These are phyloP conservation scores for Mactromeris polynyma DNA, from an alignment of 2,888 invertebrate genomes.

Conservation along the genomic window DNA sequence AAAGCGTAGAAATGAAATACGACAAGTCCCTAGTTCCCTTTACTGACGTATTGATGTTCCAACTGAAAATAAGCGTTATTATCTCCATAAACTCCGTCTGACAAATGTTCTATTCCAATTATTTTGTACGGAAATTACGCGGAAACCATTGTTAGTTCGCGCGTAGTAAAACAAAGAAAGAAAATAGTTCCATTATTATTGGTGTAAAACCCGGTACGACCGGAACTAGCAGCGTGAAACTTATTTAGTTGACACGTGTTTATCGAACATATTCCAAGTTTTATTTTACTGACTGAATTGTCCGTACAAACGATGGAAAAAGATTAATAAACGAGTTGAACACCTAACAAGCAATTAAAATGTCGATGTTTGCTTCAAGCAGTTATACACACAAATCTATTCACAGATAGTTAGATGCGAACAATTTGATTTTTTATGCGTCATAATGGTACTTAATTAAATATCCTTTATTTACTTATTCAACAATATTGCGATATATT, in stretches of 20 bases:
- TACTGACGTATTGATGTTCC: constrained; percentile 23
- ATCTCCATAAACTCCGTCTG: constrained; percentile 62
- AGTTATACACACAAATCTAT: neutral
- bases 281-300: constrained; percentile 7
- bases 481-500: too few relatives aligned
- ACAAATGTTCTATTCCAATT: constrained; percentile 60
- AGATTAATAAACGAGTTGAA: neutral
- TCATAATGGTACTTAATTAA: too few relatives aligned
- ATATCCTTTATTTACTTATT: too few relatives aligned
- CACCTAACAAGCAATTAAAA: neutral
- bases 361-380: neutral
- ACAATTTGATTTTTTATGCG: too few relatives aligned
- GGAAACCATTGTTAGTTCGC: constrained; percentile 57
- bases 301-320: neutral
- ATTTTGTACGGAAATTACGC: constrained; percentile 68
- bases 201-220: constrained; percentile 58
- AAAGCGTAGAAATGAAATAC: constrained; percentile 5
- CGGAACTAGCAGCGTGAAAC: constrained; percentile 65
- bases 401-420: too few relatives aligned
- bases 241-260: constrained; percentile 64
- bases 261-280: constrained; percentile 31
- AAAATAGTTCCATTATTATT: constrained; percentile 63
- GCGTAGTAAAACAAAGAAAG: constrained; percentile 59
- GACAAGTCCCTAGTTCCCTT: neutral
- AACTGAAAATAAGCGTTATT: constrained; percentile 56